These are phyloP conservation scores for Galaxias olidus DNA, from an alignment of 2,797 vertebrate genomes.

Conservation along the genomic window DNA sequence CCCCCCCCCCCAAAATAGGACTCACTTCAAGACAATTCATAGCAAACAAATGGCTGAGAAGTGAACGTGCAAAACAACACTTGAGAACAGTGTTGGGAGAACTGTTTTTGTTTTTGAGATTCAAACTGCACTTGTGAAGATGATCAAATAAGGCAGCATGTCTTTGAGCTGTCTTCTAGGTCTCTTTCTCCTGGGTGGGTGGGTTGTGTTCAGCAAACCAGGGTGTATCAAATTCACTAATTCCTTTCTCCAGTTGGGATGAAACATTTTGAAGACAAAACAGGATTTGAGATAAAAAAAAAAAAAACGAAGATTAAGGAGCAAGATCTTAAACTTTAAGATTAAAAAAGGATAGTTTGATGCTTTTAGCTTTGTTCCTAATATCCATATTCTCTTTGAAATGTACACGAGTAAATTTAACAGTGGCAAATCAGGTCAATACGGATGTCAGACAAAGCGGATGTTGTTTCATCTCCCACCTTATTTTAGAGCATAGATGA, in stretches of 20 bases:
- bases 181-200: conserved; percentile 30
- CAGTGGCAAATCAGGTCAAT: conserved; percentile 38
- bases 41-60: conserved; percentile 67
- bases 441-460: conserved; percentile 20
- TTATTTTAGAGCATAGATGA: conserved; percentile 11
- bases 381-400: conserved; percentile 42
- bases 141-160: conserved; percentile 21
- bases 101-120: background rate
- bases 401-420: conserved; percentile 47
- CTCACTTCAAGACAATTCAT: conserved; percentile 65
- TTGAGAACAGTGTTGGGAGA: background rate
- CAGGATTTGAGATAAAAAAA: background rate
- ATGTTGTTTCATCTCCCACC: conserved; percentile 31
- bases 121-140: conserved; percentile 22
- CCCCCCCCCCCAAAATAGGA: conserved; percentile 30
- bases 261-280: conserved; percentile 26
- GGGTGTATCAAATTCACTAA: conserved; percentile 24
- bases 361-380: conserved; percentile 27
- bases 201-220: conserved; percentile 26
- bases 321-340: conserved; percentile 22
- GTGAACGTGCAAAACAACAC: conserved; percentile 50
- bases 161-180: conserved; percentile 27
- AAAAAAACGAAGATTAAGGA: conserved; percentile 18
- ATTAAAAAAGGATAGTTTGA: conserved; percentile 37
- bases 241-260: conserved; percentile 25